Evolutionary conservation across 1,140 invertebrate genomes (phyloP).

Genomic region (Bombus sylvicola): DNA sequence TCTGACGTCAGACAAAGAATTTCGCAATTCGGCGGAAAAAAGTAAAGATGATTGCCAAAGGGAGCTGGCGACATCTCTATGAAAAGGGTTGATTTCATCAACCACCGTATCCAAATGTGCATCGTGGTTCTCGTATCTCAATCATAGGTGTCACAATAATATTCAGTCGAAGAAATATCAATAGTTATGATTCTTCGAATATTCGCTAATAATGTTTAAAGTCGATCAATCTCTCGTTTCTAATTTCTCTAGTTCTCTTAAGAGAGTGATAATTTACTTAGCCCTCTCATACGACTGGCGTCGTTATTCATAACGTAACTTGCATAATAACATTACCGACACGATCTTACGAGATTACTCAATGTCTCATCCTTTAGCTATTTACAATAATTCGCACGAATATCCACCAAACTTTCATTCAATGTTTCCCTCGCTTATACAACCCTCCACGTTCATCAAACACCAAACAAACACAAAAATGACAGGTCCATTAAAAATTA

Average conservation of each 20-base stretch:
- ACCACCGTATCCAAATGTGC: too few species aligned
- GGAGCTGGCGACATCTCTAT: neutral
- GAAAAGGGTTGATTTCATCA: neutral
- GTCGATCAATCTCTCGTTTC: neutral
- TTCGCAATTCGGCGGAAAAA: neutral
- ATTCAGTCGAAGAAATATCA: neutral
- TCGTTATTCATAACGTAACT: neutral
- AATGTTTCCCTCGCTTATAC: neutral
- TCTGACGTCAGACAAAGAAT: neutral
- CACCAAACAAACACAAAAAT: too few species aligned
- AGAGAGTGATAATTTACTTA: neutral
- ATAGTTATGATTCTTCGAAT: too few species aligned
- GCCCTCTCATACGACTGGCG: neutral
- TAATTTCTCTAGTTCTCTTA: neutral
- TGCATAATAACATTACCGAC: neutral
- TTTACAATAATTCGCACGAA: neutral
- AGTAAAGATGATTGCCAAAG: neutral
- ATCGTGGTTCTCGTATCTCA: neutral
- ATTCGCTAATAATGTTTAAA: neutral
- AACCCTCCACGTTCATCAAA: neutral
- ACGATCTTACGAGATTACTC: neutral
- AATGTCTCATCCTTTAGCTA: neutral
- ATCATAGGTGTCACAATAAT: too few species aligned
- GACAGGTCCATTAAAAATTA: neutral
- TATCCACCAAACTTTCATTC: constrained; percentile 57